These are phyloP conservation scores for Apocrypta bakeri DNA, from an alignment of 1,140 invertebrate genomes.

Conservation along the genomic window DNA sequence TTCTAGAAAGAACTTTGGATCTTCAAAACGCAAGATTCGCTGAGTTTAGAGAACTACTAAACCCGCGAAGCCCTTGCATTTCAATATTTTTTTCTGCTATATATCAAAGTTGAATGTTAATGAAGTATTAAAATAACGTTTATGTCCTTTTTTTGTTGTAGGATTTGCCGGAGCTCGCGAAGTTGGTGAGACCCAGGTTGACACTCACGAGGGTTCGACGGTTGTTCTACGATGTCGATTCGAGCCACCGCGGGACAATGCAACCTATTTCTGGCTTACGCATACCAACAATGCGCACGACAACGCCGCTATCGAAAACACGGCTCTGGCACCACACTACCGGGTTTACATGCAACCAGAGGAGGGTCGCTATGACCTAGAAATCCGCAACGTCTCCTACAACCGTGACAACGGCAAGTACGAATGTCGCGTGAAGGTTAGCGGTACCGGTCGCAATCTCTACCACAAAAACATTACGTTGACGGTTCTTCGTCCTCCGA, in stretches of 20 bases:
- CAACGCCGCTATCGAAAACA: conserved; percentile 69
- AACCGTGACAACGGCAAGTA: conserved; percentile 93
- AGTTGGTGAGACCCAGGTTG: conserved; percentile 68
- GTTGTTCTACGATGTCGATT: conserved; percentile 69
- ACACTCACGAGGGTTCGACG: conserved; percentile 72
- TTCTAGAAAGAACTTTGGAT: too few species aligned
- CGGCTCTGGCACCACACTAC: conserved; percentile 67
- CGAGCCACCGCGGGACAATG: conserved; percentile 62
- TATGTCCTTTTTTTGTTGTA: conserved; percentile 57
- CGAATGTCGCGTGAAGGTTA: conserved; percentile 91
- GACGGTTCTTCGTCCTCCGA: conserved; percentile 89
- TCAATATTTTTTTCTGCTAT: too few species aligned
- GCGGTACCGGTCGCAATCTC: conserved; percentile 86
- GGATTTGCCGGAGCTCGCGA: conserved; percentile 61
- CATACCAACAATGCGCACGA: conserved; percentile 71
- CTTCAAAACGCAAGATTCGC: too few species aligned
- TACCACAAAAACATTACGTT: conserved; percentile 88
- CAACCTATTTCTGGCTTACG: conserved; percentile 70
- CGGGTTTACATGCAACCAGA: conserved; percentile 75
- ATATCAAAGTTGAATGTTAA: too few species aligned
- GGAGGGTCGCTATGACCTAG: conserved; percentile 90
- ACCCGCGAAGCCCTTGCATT: too few species aligned
- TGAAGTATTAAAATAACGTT: too few species aligned
- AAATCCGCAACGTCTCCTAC: conserved; percentile 90
- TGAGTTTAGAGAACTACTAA: too few species aligned